A percentile compares a stretch with the other conserved stretches of the same genome.
These are phyloP conservation scores for Passer montanus DNA, from an alignment of 2,113 vertebrate genomes.

Conservation along the genomic window DNA sequence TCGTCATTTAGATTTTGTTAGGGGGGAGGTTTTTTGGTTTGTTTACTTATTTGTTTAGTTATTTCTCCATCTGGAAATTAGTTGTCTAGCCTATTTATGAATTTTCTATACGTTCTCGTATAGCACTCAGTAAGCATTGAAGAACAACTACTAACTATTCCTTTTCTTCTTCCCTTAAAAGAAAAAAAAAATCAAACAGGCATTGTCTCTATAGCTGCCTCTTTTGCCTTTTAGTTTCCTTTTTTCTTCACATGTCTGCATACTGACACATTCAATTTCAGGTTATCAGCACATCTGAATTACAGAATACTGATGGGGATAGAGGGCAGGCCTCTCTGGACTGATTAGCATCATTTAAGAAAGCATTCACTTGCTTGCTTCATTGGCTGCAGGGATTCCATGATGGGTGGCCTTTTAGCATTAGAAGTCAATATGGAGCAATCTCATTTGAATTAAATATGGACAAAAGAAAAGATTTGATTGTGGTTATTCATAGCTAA, in stretches of 20 bases:
- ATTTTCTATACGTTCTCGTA: conserved; percentile 50
- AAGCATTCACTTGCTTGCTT: conserved; percentile 85
- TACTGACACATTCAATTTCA: conserved; percentile 94
- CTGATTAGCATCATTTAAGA: conserved; percentile 99
- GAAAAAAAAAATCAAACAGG: conserved; percentile 54
- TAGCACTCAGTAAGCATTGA: conserved; percentile 59
- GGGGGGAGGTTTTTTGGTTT: background rate
- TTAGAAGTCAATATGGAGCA: conserved; percentile 87
- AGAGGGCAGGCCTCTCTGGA: conserved; percentile 91
- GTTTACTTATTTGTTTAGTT: background rate
- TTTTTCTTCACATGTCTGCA: conserved; percentile 77
- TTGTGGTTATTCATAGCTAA: conserved; percentile 76
- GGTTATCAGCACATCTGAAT: conserved; percentile 96
- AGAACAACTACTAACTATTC: conserved; percentile 60
- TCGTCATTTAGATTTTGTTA: background rate
- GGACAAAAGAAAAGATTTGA: conserved; percentile 78
- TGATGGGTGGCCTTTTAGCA: conserved; percentile 91
- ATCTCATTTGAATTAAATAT: conserved; percentile 87
- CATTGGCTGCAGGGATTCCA: conserved; percentile 81
- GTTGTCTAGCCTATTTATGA: conserved; percentile 44
- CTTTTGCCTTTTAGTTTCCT: conserved; percentile 65
- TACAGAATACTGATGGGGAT: conserved; percentile 89
- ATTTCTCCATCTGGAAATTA: conserved; percentile 36
- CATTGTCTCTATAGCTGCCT: conserved; percentile 64
- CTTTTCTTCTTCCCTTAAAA: conserved; percentile 57